Conservation (phyloP, 2,797 vertebrate species). For the Chelon labrosus region DNA sequence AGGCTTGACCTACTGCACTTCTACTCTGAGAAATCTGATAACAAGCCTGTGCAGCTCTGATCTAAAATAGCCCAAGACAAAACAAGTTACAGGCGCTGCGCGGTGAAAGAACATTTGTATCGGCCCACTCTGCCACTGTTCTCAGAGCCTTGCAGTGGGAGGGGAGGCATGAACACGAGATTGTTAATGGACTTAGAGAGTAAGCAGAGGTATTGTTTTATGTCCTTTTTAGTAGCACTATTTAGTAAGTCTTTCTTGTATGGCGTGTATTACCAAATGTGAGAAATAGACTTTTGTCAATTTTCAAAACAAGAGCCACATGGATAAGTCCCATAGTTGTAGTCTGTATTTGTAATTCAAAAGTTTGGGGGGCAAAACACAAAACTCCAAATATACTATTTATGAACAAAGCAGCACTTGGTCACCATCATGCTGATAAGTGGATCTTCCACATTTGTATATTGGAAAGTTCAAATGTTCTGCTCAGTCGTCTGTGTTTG, state of each 20-base stretch:
- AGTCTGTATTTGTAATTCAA: too few species aligned
- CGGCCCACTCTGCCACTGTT: conserved; percentile 8
- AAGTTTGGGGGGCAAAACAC: too few species aligned
- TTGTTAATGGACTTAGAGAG: conserved; percentile 15
- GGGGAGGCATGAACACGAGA: conserved; percentile 9
- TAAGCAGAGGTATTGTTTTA: conserved; percentile 10
- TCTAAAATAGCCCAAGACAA: conserved; percentile 71
- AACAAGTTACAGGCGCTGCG: conserved; percentile 42
- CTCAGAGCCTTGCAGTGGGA: conserved; percentile 9
- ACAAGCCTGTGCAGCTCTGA: conserved; percentile 43
- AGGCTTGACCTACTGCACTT: conserved; percentile 78
- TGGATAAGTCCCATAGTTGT: too few species aligned
- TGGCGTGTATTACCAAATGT: background rate
- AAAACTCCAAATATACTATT: too few species aligned
- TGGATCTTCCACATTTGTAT: too few species aligned
- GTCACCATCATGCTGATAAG: too few species aligned
- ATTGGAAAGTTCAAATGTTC: too few species aligned
- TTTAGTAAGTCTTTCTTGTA: background rate
- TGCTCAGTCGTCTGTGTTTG: too few species aligned
- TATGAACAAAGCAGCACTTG: too few species aligned
- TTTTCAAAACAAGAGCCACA: too few species aligned
- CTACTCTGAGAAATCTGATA: conserved; percentile 72
- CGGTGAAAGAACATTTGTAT: conserved; percentile 41
- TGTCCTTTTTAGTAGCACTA: background rate
- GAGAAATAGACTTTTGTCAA: background rate